These are phyloP conservation scores for Microcebus murinus DNA, from an alignment of 2,113 vertebrate genomes.

Conservation along the genomic window DNA sequence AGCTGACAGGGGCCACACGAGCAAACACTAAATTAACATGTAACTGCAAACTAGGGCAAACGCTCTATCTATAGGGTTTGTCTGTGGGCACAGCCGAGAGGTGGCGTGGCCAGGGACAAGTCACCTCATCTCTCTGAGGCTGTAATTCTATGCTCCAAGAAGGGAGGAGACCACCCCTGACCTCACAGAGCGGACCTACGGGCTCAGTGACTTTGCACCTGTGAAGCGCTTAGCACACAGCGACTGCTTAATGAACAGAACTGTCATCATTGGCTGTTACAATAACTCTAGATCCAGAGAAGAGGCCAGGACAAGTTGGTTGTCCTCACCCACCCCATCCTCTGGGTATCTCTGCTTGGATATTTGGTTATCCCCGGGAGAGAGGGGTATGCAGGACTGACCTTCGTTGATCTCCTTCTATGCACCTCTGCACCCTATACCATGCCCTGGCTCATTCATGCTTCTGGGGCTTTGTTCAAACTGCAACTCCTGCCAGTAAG, in stretches of 20 bases:
- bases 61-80: neutral
- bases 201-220: neutral
- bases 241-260: neutral
- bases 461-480: neutral
- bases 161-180: rapidly evolving
- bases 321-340: neutral
- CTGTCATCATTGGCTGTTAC: neutral
- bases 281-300: neutral
- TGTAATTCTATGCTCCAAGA: too few relatives aligned
- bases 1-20: neutral
- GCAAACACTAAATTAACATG: rapidly evolving
- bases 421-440: rapidly evolving
- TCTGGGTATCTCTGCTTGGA: neutral
- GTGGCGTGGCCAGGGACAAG: neutral
- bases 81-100: neutral
- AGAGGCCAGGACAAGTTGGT: neutral
- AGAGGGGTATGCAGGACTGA: neutral
- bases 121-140: neutral
- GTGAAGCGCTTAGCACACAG: neutral
- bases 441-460: neutral
- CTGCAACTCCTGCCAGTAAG: neutral
- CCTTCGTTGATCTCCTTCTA: neutral
- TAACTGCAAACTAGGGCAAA: neutral
- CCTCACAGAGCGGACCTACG: rapidly evolving
- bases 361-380: neutral